Evolutionary conservation across 1,140 invertebrate species (phyloP).

Genomic region (Drosophila takahashii): DNA sequence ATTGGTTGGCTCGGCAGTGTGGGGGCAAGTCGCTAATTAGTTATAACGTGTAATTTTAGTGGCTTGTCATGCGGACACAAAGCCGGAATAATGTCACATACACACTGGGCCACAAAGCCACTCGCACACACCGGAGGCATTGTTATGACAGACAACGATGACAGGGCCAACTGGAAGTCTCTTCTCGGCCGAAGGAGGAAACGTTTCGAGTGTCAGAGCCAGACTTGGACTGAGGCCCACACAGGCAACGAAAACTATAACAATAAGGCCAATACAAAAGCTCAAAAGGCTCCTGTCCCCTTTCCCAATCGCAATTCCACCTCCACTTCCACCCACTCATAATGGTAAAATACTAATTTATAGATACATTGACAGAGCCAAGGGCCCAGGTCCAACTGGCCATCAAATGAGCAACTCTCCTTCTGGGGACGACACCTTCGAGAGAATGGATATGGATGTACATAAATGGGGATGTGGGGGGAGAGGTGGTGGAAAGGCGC

Average conservation of each 20-base stretch:
- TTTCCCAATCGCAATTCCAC: not conserved
- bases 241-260: slow-evolving; percentile 65
- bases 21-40: slow-evolving; percentile 68
- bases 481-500: slow-evolving; percentile 42
- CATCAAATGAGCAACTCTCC: slow-evolving; percentile 73
- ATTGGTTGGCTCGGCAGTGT: slow-evolving; percentile 37
- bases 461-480: slow-evolving; percentile 4
- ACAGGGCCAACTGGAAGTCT: slow-evolving; percentile 40
- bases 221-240: slow-evolving; percentile 24
- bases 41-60: slow-evolving; percentile 77
- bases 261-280: slow-evolving; percentile 71
- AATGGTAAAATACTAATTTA: slow-evolving; percentile 82
- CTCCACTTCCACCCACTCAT: slow-evolving; percentile 56
- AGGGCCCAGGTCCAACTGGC: slow-evolving; percentile 55
- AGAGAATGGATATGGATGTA: slow-evolving; percentile 31
- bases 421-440: slow-evolving; percentile 72
- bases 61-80: slow-evolving; percentile 48
- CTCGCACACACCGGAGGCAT: slow-evolving; percentile 42
- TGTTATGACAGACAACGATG: slow-evolving; percentile 61
- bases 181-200: slow-evolving; percentile 24
- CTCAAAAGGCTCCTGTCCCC: slow-evolving; percentile 49
- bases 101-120: slow-evolving; percentile 29
- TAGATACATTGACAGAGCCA: slow-evolving; percentile 77
- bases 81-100: slow-evolving; percentile 44
- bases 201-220: slow-evolving; percentile 58